A percentile compares a stretch with the other conserved stretches of the same genome.
Conservation (phyloP, 2,113 vertebrate genomes). For the Psilopsiagon aurifrons region DNA sequence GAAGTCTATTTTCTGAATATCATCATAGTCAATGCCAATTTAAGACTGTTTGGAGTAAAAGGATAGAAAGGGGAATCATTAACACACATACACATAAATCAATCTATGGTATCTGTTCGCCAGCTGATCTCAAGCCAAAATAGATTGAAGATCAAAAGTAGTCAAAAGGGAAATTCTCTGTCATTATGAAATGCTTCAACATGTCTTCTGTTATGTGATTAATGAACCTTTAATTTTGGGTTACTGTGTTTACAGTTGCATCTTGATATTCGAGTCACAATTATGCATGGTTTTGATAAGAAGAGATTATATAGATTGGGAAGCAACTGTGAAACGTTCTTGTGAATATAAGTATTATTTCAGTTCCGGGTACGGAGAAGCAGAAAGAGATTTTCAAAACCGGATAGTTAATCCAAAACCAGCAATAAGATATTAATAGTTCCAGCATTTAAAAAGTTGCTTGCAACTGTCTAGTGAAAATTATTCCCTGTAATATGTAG, state of each 20-base stretch:
- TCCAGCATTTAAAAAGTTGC: not conserved
- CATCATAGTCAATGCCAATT: slow-evolving; percentile 21
- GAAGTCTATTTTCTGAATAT: slow-evolving; percentile 40
- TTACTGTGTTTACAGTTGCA: slow-evolving; percentile 50
- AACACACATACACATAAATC: slow-evolving; percentile 48
- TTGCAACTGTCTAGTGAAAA: not conserved
- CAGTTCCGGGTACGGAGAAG: not conserved
- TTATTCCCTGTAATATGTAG: not conserved
- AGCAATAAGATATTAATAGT: not conserved
- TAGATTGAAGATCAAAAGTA: slow-evolving; percentile 67
- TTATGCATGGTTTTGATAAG: slow-evolving; percentile 30
- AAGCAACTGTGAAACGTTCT: slow-evolving; percentile 49
- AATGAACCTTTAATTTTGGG: slow-evolving; percentile 71
- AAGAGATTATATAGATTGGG: not conserved
- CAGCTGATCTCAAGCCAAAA: slow-evolving; percentile 69
- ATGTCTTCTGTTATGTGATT: slow-evolving; percentile 54
- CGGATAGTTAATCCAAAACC: slow-evolving; percentile 1
- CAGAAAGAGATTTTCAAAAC: slow-evolving; percentile 22
- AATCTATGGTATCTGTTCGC: slow-evolving; percentile 63
- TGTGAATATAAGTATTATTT: slow-evolving; percentile 48
- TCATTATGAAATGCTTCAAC: slow-evolving; percentile 37
- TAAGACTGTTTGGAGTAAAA: slow-evolving; percentile 56
- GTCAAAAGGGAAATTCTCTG: slow-evolving; percentile 66
- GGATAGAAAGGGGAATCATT: slow-evolving; percentile 52
- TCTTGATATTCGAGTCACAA: slow-evolving; percentile 38